Evolutionary conservation across 2,113 vertebrate species (phyloP).

Genomic region (Mohoua ochrocephala): DNA sequence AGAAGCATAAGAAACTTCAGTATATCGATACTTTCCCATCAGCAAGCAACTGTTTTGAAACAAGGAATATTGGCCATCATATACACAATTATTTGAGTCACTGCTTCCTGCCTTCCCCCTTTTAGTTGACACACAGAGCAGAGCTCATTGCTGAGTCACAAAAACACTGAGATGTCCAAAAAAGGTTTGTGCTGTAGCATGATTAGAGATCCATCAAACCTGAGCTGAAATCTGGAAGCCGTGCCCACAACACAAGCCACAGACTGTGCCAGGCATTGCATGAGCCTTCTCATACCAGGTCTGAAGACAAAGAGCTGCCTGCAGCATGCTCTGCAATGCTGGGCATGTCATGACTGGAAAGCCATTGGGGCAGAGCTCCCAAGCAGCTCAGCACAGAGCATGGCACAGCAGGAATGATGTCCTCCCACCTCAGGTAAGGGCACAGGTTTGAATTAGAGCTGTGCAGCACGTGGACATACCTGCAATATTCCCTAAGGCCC

Average conservation of each 20-base stretch:
- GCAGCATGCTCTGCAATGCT: background rate
- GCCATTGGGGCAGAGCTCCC: background rate
- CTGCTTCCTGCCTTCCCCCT: background rate
- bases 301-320: background rate
- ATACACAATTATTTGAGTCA: background rate
- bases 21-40: background rate
- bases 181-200: background rate
- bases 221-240: background rate
- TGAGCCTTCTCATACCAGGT: background rate
- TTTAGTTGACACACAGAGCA: background rate
- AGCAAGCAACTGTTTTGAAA: background rate
- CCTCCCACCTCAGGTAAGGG: background rate
- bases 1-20: background rate
- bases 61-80: background rate
- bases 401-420: background rate
- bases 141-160: background rate
- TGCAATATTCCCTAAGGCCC: constrained; percentile 92
- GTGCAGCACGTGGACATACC: constrained; percentile 64
- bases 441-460: background rate
- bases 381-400: background rate
- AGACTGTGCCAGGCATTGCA: background rate
- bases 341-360: background rate
- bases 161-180: background rate
- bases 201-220: background rate
- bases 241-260: background rate